Evolutionary conservation across 2,888 invertebrate genomes (phyloP).

Genomic region (Archips xylosteana): DNA sequence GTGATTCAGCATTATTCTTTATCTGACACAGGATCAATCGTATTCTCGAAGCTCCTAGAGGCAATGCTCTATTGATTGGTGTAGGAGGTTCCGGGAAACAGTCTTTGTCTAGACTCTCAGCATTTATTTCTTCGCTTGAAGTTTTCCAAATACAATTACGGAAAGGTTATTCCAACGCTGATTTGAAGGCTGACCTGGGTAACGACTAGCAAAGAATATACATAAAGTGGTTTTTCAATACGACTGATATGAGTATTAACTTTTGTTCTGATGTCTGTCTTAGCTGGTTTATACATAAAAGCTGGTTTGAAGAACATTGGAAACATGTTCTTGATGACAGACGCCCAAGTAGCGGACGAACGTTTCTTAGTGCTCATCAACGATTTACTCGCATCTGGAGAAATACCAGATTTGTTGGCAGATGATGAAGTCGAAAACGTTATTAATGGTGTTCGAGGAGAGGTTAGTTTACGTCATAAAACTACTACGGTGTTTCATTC

Average conservation of each 20-base stretch:
- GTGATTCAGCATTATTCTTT: background rate
- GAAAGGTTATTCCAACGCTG: constrained; percentile 93
- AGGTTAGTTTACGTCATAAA: constrained; percentile 73
- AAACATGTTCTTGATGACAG: constrained; percentile 96
- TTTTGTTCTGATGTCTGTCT: constrained; percentile 44
- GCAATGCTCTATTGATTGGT: constrained; percentile 96
- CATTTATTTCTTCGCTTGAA: constrained; percentile 96
- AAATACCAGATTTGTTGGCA: constrained; percentile 95
- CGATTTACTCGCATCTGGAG: constrained; percentile 96
- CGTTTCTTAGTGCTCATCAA: constrained; percentile 96
- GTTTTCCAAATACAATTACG: constrained; percentile 97
- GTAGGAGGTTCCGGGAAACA: constrained; percentile 98
- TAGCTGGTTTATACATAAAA: constrained; percentile 92
- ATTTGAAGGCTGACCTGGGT: constrained; percentile 90
- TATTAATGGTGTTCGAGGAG: constrained; percentile 90
- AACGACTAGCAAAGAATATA: constrained; percentile 41
- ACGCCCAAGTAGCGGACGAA: constrained; percentile 96
- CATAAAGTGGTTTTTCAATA: background rate
- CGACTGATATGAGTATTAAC: background rate
- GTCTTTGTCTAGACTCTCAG: constrained; percentile 94
- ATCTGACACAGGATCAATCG: constrained; percentile 90
- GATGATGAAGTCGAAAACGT: constrained; percentile 97
- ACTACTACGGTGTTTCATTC: too few species aligned
- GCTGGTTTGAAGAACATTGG: constrained; percentile 94
- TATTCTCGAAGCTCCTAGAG: constrained; percentile 95